These are phyloP conservation scores for Bolborhynchus lineola DNA, from an alignment of 2,113 vertebrate species.

Conservation along the genomic window DNA sequence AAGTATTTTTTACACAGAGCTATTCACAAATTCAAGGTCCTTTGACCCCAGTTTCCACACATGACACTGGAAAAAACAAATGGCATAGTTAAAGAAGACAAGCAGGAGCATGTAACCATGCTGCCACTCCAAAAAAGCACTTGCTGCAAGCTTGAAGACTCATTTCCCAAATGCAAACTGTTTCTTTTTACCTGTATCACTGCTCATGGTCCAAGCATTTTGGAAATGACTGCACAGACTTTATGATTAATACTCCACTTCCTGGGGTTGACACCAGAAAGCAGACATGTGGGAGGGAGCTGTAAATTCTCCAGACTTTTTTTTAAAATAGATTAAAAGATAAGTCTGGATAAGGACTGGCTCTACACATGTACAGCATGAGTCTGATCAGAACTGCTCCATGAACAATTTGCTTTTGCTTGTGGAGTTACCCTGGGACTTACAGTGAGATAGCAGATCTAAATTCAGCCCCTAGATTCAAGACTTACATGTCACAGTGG, in stretches of 20 bases:
- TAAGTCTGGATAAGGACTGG: not conserved
- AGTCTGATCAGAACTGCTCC: not conserved
- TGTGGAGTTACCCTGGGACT: slow-evolving; percentile 5
- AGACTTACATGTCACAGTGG: not conserved
- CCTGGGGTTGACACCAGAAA: slow-evolving; percentile 21
- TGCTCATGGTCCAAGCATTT: not conserved
- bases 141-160: not conserved
- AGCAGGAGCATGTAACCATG: not conserved
- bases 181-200: not conserved
- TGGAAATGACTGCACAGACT: not conserved
- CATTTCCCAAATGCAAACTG: not conserved
- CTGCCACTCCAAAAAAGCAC: not conserved
- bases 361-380: not conserved
- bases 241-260: slow-evolving; percentile 22
- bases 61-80: not conserved
- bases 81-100: not conserved
- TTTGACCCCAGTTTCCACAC: not conserved
- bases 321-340: slow-evolving; percentile 12
- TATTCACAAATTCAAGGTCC: not conserved
- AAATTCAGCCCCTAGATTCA: not conserved
- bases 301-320: slow-evolving; percentile 35
- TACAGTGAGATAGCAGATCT: not conserved
- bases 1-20: not conserved
- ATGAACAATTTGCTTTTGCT: not conserved
- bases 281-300: slow-evolving; percentile 42